Percentiles rank a stretch among this genome's conserved stretches.
Conservation (phyloP, 2,888 invertebrate genomes). For the Drosophila suboccidentalis region DNA sequence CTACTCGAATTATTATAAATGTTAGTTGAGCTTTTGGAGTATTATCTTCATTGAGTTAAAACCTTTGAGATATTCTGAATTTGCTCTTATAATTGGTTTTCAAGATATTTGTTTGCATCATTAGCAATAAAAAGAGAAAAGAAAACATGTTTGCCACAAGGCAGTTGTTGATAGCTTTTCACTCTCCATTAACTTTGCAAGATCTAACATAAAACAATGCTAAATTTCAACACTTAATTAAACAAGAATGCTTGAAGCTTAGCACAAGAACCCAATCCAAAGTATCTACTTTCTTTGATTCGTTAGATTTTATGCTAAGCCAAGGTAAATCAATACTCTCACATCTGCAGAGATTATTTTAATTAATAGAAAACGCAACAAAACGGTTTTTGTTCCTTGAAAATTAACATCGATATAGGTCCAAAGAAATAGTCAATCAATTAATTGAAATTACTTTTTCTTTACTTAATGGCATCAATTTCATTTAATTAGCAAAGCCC, state of each 20-base stretch:
- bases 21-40: neutral
- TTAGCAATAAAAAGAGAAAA: neutral
- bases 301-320: neutral
- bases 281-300: neutral
- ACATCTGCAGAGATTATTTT: neutral
- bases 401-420: neutral
- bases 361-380: neutral
- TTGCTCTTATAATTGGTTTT: neutral
- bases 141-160: neutral
- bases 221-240: neutral
- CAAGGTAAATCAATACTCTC: neutral
- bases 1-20: too few species aligned
- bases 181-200: neutral
- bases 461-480: conserved; percentile 1
- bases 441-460: neutral
- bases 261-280: neutral
- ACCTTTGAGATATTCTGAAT: neutral
- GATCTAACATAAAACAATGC: neutral
- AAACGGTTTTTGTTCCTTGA: neutral
- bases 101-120: conserved; percentile 2
- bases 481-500: conserved; percentile 20
- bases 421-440: neutral
- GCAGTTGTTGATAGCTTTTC: neutral
- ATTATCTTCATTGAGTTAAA: neutral
- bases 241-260: neutral